phyloP scores from a whole-genome alignment of 2,888 invertebrate species.

The Parasteatoda lunata region DNA sequence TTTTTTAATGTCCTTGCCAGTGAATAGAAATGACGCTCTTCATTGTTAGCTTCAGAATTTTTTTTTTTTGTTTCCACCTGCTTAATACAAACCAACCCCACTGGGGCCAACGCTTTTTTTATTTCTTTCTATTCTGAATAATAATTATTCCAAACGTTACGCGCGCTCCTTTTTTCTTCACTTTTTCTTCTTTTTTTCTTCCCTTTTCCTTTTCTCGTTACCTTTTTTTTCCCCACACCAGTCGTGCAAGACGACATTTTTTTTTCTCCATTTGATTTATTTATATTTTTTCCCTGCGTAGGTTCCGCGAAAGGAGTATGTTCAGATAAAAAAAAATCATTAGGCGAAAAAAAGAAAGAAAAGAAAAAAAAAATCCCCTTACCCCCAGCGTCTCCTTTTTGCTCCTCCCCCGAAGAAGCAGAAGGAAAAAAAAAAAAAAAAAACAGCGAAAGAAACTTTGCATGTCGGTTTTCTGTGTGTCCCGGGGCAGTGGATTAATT shows the following conservation, averaged over 20 bases:
- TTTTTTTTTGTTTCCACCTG: conserved; percentile 63
- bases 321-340: background rate
- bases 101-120: conserved; percentile 24
- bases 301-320: conserved; percentile 17
- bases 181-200: conserved; percentile 15
- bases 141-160: conserved; percentile 64
- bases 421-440: conserved; percentile 23
- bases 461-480: conserved; percentile 52
- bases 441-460: conserved; percentile 40
- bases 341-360: conserved; percentile 9
- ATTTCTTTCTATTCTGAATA: conserved; percentile 38
- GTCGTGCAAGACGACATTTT: conserved; percentile 63
- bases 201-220: conserved; percentile 13
- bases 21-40: conserved; percentile 33
- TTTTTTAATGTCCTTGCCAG: conserved; percentile 31
- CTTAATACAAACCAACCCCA: conserved; percentile 59
- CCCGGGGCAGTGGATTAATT: conserved; percentile 69
- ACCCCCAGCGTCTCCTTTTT: conserved; percentile 46
- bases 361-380: conserved; percentile 26
- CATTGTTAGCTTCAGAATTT: conserved; percentile 60
- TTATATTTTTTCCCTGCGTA: conserved; percentile 15
- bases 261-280: conserved; percentile 32
- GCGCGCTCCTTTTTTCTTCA: conserved; percentile 28
- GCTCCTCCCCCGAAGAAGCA: conserved; percentile 27
- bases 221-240: conserved; percentile 31